These are phyloP conservation scores for Bryconaethiops microstoma DNA, from an alignment of 2,797 vertebrate species.

Conservation along the genomic window DNA sequence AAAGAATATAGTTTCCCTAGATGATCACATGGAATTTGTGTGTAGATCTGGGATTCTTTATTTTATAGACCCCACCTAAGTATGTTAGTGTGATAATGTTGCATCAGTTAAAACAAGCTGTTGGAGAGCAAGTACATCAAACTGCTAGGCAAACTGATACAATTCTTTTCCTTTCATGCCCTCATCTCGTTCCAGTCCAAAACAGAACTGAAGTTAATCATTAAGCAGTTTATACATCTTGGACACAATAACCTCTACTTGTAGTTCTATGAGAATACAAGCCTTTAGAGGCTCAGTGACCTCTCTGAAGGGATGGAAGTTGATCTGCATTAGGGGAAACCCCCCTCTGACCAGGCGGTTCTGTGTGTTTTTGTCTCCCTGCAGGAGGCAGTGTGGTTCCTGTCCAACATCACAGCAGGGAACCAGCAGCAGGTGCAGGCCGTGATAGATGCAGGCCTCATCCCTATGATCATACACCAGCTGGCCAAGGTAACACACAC, in stretches of 20 bases:
- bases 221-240: neutral
- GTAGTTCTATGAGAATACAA: neutral
- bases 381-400: conserved; percentile 98
- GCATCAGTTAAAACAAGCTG: neutral
- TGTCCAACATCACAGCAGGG: conserved; percentile 99
- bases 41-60: too few relatives aligned
- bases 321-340: neutral
- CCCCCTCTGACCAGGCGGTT: neutral
- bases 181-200: neutral
- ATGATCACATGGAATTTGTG: too few relatives aligned
- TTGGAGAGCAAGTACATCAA: neutral
- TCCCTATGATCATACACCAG: conserved; percentile 99
- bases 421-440: conserved; percentile 99
- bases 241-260: neutral
- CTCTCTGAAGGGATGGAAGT: conserved; percentile 6
- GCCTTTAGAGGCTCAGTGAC: conserved; percentile 5
- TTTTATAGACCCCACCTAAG: too few relatives aligned
- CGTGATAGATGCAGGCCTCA: conserved; percentile 96
- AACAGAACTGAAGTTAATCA: neutral
- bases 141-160: neutral
- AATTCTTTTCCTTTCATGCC: neutral
- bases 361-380: conserved; percentile 54
- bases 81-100: neutral
- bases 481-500: conserved; percentile 90
- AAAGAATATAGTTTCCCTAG: too few relatives aligned